phyloP scores from a whole-genome alignment of 2,888 invertebrate genomes.

The Xestobium rufovillosum region DNA sequence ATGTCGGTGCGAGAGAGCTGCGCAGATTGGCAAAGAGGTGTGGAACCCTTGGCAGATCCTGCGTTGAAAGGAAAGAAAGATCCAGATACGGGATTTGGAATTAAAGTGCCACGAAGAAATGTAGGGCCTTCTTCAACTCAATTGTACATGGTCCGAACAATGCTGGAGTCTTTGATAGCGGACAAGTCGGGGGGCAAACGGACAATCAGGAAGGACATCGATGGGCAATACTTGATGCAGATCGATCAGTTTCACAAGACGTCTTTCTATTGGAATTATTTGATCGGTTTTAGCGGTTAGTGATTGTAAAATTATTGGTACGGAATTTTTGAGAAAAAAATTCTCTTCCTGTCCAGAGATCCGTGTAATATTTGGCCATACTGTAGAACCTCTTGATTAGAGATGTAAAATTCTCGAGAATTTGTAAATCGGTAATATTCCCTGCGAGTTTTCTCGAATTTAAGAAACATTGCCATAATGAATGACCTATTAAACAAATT shows the following conservation, averaged over 20 bases:
- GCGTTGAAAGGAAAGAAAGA: conserved; percentile 91
- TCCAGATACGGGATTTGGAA: conserved; percentile 81
- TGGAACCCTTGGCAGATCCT: conserved; percentile 87
- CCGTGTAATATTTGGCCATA: too few species aligned
- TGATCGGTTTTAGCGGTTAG: conserved; percentile 83
- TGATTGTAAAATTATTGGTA: too few species aligned
- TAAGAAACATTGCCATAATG: too few species aligned
- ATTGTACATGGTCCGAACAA: conserved; percentile 98
- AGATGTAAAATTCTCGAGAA: too few species aligned
- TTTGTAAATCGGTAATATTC: too few species aligned
- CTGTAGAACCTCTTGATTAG: too few species aligned
- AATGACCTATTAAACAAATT: too few species aligned
- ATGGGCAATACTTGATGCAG: conserved; percentile 83
- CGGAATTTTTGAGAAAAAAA: too few species aligned
- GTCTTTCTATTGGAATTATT: conserved; percentile 94
- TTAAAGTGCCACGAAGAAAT: conserved; percentile 85
- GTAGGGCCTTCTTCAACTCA: conserved; percentile 90
- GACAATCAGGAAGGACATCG: conserved; percentile 92
- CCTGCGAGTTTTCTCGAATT: too few species aligned
- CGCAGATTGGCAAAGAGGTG: conserved; percentile 91
- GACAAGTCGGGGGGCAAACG: conserved; percentile 96
- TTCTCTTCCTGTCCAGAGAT: too few species aligned
- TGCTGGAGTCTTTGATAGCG: conserved; percentile 94
- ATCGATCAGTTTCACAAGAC: conserved; percentile 95
- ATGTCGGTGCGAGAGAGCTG: conserved; percentile 96